phyloP scores from a whole-genome alignment of 1,140 invertebrate species.

The Zaprionus vittiger region DNA sequence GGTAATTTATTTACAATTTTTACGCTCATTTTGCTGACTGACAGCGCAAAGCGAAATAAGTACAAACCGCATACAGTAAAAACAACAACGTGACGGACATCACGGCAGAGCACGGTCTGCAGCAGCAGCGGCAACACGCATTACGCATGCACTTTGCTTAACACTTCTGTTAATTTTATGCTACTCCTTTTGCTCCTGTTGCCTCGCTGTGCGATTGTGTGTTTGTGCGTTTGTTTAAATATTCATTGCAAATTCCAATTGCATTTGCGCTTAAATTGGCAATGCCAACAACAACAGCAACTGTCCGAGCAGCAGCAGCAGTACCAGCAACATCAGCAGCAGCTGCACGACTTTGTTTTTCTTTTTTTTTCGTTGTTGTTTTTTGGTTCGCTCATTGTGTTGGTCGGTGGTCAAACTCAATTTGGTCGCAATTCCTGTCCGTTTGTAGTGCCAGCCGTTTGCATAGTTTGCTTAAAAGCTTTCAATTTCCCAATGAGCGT shows the following conservation, averaged over 20 bases:
- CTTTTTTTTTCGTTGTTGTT: slow-evolving; percentile 11
- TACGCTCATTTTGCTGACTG: slow-evolving; percentile 62
- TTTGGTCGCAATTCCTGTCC: slow-evolving; percentile 50
- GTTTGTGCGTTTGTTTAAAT: slow-evolving; percentile 67
- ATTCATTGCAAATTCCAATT: slow-evolving; percentile 78
- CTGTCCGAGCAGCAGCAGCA: not conserved
- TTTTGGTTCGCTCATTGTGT: slow-evolving; percentile 15
- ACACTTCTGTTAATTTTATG: slow-evolving; percentile 76
- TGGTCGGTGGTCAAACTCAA: slow-evolving; percentile 49
- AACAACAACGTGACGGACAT: slow-evolving; percentile 41
- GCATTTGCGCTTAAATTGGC: slow-evolving; percentile 76
- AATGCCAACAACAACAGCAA: slow-evolving; percentile 65
- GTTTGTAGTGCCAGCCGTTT: slow-evolving; percentile 41
- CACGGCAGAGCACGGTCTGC: slow-evolving; percentile 3
- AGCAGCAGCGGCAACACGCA: slow-evolving; percentile 43
- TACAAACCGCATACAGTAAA: slow-evolving; percentile 26
- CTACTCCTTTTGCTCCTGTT: slow-evolving; percentile 32
- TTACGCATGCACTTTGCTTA: slow-evolving; percentile 76
- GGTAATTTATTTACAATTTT: slow-evolving; percentile 65
- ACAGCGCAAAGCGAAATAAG: slow-evolving; percentile 42
- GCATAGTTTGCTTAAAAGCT: slow-evolving; percentile 44
- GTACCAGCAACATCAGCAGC: slow-evolving; percentile 12
- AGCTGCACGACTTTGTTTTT: slow-evolving; percentile 43
- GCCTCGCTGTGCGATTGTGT: slow-evolving; percentile 1
- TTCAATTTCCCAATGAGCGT: slow-evolving; percentile 16